phyloP scores from a whole-genome alignment of 2,797 vertebrate genomes.

The Rhabdomys pumilio region DNA sequence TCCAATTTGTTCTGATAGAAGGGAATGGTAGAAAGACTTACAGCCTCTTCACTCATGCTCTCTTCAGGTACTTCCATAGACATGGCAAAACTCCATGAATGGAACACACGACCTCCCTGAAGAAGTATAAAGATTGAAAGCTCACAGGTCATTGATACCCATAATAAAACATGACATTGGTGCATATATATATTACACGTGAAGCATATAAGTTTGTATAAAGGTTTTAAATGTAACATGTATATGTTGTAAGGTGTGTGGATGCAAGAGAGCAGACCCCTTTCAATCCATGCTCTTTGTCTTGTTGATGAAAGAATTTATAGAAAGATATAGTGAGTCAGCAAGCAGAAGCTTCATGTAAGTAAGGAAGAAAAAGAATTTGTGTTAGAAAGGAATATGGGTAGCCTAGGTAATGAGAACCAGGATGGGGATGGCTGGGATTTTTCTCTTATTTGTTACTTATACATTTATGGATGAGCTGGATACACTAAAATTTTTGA shows the following conservation, averaged over 20 bases:
- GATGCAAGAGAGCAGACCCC: not conserved
- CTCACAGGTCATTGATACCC: not conserved
- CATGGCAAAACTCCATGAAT: not conserved
- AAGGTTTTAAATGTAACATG: not conserved
- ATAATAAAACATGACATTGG: not conserved
- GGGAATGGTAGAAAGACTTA: not conserved
- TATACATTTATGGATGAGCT: not conserved
- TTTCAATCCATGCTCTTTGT: not conserved
- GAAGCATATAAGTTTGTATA: not conserved
- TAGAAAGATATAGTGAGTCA: not conserved
- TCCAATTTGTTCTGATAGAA: not conserved
- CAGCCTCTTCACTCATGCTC: not conserved
- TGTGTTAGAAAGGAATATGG: not conserved
- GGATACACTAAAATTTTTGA: not conserved
- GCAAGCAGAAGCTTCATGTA: not conserved
- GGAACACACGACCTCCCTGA: not conserved
- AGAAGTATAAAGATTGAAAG: not conserved
- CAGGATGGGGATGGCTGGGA: not conserved
- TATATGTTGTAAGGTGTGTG: not conserved
- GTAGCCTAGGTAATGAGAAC: not conserved
- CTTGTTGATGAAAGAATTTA: not conserved
- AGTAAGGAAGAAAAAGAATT: not conserved
- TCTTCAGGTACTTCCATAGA: not conserved
- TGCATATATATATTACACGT: not conserved
- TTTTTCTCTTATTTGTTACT: not conserved